Evolutionary conservation across 2,888 invertebrate genomes (phyloP), one percentile per base, ranked within the genome.

Genomic region (Spatulosminthurus flaviceps): DNA sequence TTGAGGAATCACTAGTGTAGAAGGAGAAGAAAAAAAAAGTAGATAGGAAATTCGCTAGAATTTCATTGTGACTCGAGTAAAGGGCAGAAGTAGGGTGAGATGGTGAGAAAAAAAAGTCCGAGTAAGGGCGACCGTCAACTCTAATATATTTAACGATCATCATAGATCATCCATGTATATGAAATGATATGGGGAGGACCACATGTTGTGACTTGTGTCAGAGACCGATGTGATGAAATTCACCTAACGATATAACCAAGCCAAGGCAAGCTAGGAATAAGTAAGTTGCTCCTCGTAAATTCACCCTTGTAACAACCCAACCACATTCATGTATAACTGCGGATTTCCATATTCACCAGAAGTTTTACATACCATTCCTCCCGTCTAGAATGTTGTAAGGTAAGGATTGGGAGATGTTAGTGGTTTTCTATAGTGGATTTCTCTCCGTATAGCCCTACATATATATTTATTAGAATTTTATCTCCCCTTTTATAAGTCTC

Each of bases 181-280:
- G 71, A 76, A 61, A 70, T 71, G 79, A 76, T 61, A 61, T 64
- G 34, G 79, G 51, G 69, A 66, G 72, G 79, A 79, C 79, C 79
- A 29, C 79, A 79, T 79, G 79, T 70, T 79, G 79, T 71, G 79
- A 71, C 79, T 76, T 29, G 75, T 79, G 79, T 79, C 79, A 79
- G 79, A 76, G 76, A 79, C 79, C 71, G 71, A 72, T 76, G 76
- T 79, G 76, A 79, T 79, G 79, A 79, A 76, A 76, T 79, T 76
- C 76, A 76, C 72, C 71, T 79, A 79, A 79, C 74, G 75, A 70
- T 75, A n/a, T n/a, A 74, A 70, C 51, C 51, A 19, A 51, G 51
- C 51, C 16, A 51, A n/a, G n/a, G 51, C 16, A 4, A 51, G n/a
- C 51, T 19, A n/a, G 19, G 51, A n/a, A 51, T 51, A 51, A 51